Percentiles rank a stretch among this genome's conserved stretches.
These are phyloP conservation scores for Vultur gryphus DNA, from an alignment of 2,797 vertebrate species.

Conservation along the genomic window DNA sequence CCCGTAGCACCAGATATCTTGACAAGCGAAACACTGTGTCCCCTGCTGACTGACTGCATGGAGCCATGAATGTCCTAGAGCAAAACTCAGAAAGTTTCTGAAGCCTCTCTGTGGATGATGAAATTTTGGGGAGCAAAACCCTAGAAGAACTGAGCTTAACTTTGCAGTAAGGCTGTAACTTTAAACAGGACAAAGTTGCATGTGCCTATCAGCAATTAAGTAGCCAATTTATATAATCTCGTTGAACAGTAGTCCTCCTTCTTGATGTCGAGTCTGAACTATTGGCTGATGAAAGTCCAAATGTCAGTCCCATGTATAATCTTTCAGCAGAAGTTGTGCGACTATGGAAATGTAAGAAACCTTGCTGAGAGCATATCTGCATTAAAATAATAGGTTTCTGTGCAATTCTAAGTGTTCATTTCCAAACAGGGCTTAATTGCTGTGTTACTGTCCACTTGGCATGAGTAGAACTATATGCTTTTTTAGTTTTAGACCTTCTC, in stretches of 20 bases:
- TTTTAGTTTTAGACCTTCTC: background rate
- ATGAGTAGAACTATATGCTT: background rate
- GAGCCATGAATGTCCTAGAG: background rate
- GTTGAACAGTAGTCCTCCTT: background rate
- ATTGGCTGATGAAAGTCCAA: background rate
- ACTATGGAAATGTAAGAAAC: background rate
- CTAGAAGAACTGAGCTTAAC: background rate
- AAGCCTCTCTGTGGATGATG: background rate
- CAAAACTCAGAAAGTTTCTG: background rate
- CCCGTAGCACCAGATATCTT: background rate
- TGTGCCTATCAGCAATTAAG: background rate
- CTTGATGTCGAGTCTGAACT: background rate
- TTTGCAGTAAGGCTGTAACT: background rate
- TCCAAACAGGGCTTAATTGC: background rate
- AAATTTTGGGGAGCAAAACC: background rate
- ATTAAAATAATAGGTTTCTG: background rate
- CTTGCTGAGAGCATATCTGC: background rate
- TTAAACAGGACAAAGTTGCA: background rate
- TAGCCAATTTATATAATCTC: background rate
- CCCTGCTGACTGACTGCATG: background rate
- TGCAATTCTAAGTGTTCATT: background rate
- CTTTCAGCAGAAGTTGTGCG: background rate
- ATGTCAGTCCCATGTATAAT: background rate
- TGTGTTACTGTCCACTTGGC: background rate
- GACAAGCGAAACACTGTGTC: background rate